Base-by-base conservation (phyloP, 2,888 invertebrate species). In the Phasia obesa region DNA sequence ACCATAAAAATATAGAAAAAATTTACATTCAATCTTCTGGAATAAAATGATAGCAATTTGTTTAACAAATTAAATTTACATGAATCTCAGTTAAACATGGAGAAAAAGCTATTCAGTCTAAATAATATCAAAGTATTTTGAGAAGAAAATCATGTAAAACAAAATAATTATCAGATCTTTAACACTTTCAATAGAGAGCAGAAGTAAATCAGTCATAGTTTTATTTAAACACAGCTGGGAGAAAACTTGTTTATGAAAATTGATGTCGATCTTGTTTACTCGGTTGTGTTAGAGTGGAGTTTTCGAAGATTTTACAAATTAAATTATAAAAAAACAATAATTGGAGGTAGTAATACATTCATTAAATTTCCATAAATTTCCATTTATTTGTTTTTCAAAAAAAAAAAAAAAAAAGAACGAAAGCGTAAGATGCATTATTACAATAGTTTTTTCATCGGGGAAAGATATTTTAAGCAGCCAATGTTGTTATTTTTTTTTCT, bases 1-100 rank as follows among this genome's bases (percentile, higher is more conserved):
- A 25, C 13, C 25, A 21, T 42, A 6, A 38, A 51, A 7, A 53
- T 23, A 35, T 21, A 53, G 0, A 60, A 64, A 47, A 64, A 47
- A 15, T 49, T 23, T 74, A 70, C 51, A 51, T 70, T 42, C 51
- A 74, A 65, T 78, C 74, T 65, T 83, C 75, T 75, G 65, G 53
- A 79, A 83, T 65, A 71, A 75, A 75, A 69, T 83, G 78, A 75
- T 79, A 79, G 60, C 53, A 83, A 83, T 83, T 83, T 79, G 79
- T 83, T 60, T 65, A 79, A 83, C 83, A 83, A 83, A 83, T 83
- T 75, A 71, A 27, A 23, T 35, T 11, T 2, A 35, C 13, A 59
- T 38, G 47, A 35, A 35, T 13, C 35, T 55, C 25, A 51, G 53
- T 47, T 21, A 67, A 15, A 70, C 51, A 51, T 51, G 21, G 38